Evolutionary conservation across 2,888 invertebrate species (phyloP).

Genomic region (Platycnemis pennipes): DNA sequence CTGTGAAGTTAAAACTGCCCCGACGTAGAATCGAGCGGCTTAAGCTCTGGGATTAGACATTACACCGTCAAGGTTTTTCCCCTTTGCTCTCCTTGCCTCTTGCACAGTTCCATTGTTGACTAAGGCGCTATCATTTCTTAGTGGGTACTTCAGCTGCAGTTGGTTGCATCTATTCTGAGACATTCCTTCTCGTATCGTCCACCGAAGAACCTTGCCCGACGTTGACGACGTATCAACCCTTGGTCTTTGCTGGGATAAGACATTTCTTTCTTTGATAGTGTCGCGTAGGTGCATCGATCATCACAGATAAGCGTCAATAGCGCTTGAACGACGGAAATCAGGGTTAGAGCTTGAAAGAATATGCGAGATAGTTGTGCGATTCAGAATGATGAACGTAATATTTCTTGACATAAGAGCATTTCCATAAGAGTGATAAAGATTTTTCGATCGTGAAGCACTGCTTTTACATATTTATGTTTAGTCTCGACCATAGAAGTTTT

Average conservation of each 20-base stretch:
- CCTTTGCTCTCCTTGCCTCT: too few species aligned
- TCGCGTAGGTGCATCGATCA: slow-evolving; percentile 16
- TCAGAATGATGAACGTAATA: not conserved
- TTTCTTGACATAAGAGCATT: too few species aligned
- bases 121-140: not conserved
- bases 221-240: not conserved
- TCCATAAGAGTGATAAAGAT: too few species aligned
- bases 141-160: not conserved
- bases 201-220: not conserved
- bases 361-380: not conserved
- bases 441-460: too few species aligned
- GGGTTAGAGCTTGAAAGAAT: not conserved
- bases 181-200: not conserved
- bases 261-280: not conserved
- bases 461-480: too few species aligned
- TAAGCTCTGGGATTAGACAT: too few species aligned
- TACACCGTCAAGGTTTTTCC: too few species aligned
- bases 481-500: too few species aligned
- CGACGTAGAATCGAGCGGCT: too few species aligned
- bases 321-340: not conserved
- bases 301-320: not conserved
- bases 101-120: too few species aligned
- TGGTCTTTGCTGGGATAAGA: not conserved
- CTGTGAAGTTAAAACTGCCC: too few species aligned
- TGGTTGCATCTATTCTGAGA: not conserved